These are phyloP conservation scores for Thaumetopoea pityocampa DNA, from an alignment of 1,140 invertebrate species.

Conservation along the genomic window DNA sequence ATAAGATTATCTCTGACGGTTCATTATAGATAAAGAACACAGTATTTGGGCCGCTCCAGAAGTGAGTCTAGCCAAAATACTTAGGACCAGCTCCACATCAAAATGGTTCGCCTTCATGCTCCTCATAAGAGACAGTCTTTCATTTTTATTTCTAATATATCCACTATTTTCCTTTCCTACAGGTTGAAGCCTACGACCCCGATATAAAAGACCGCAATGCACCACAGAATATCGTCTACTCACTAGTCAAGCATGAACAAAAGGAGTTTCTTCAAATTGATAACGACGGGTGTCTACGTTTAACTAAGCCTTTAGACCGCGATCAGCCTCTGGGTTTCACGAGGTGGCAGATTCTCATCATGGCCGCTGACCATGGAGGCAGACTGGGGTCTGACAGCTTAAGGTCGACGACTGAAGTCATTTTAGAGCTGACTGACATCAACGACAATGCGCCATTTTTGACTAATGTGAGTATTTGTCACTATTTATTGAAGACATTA, in stretches of 20 bases:
- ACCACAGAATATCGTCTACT: slow-evolving; percentile 87
- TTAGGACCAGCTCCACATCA: too few relatives aligned
- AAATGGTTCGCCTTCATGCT: too few relatives aligned
- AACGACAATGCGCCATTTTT: slow-evolving; percentile 94
- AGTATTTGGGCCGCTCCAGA: too few relatives aligned
- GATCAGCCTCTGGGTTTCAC: slow-evolving; percentile 90
- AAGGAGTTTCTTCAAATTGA: slow-evolving; percentile 82
- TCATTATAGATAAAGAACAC: too few relatives aligned
- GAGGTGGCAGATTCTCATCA: slow-evolving; percentile 89
- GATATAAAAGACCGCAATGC: slow-evolving; percentile 85
- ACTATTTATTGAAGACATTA: neutral
- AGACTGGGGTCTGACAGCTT: slow-evolving; percentile 76
- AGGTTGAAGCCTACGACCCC: slow-evolving; percentile 89
- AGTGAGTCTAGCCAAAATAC: too few relatives aligned
- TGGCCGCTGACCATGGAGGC: slow-evolving; percentile 87
- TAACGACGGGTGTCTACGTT: slow-evolving; percentile 83
- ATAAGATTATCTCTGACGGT: too few relatives aligned
- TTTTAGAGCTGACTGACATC: slow-evolving; percentile 87
- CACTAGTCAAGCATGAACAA: slow-evolving; percentile 83
- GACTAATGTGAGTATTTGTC: slow-evolving; percentile 79
- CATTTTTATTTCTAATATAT: too few relatives aligned
- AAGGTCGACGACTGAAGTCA: slow-evolving; percentile 80
- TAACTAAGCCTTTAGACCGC: slow-evolving; percentile 89
- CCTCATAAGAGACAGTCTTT: too few relatives aligned
- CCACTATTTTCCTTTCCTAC: slow-evolving; percentile 12